Evolutionary conservation across 2,797 vertebrate species (phyloP).

Genomic region (Cynopterus sphinx): DNA sequence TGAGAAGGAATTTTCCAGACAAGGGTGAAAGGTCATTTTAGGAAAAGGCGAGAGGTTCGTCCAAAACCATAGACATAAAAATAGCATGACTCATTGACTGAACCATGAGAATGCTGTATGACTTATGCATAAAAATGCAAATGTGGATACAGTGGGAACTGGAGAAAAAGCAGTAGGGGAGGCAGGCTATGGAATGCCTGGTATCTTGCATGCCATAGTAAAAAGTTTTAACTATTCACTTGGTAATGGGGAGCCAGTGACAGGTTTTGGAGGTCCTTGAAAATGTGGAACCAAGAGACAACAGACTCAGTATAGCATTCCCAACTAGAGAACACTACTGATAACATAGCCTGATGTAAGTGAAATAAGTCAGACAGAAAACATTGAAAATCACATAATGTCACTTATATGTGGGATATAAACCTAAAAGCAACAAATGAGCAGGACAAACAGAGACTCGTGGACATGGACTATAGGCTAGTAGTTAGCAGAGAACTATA

Average conservation of each 20-base stretch:
- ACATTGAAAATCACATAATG: no score
- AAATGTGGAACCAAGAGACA: background rate
- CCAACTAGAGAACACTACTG: background rate
- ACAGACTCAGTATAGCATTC: background rate
- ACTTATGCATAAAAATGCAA: background rate
- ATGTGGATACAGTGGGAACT: no score
- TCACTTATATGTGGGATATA: no score
- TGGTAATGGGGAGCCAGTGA: background rate
- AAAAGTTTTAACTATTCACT: background rate
- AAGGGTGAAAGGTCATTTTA: background rate
- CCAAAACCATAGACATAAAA: background rate
- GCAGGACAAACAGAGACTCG: no score
- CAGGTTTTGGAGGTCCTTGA: background rate
- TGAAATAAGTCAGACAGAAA: no score
- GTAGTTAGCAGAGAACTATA: no score
- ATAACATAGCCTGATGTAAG: background rate
- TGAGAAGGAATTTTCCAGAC: background rate
- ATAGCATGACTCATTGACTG: background rate
- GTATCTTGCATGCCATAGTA: background rate
- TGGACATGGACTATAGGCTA: no score
- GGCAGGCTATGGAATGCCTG: background rate
- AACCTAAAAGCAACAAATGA: no score
- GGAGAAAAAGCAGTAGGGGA: background rate
- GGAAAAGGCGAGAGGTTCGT: background rate
- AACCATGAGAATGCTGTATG: background rate